Percentiles rank a stretch among this genome's conserved stretches.
phyloP scores from a whole-genome alignment of 2,888 invertebrate species.

The Syritta pipiens region DNA sequence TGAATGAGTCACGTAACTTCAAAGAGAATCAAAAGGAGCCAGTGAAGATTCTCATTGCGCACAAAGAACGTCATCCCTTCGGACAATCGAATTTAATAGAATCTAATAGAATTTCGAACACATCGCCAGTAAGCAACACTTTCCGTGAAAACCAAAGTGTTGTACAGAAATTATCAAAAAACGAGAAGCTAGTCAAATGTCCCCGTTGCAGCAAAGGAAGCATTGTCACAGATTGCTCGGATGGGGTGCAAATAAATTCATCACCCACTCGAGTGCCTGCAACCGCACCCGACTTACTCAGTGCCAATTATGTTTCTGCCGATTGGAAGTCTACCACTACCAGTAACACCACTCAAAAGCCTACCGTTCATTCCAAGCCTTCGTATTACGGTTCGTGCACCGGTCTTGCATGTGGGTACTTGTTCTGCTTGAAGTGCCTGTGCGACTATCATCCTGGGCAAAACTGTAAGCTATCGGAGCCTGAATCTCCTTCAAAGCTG shows the following conservation, averaged over 20 bases:
- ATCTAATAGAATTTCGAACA: background rate
- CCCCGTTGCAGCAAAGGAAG: slow-evolving; percentile 51
- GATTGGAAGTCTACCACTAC: too few relatives aligned
- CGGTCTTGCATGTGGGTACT: slow-evolving; percentile 72
- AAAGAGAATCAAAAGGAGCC: slow-evolving; percentile 45
- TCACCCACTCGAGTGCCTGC: background rate
- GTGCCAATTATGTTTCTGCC: too few relatives aligned
- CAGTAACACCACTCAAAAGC: too few relatives aligned
- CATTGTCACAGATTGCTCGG: slow-evolving; percentile 33
- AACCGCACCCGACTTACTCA: slow-evolving; percentile 7
- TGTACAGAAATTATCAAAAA: slow-evolving; percentile 37
- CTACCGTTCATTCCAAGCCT: too few relatives aligned
- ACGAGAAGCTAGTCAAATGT: slow-evolving; percentile 49
- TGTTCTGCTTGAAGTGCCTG: slow-evolving; percentile 74
- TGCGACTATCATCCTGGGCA: slow-evolving; percentile 74
- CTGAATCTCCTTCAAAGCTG: slow-evolving; percentile 75
- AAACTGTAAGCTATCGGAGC: slow-evolving; percentile 72
- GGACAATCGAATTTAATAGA: slow-evolving; percentile 30
- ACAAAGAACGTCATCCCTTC: slow-evolving; percentile 34
- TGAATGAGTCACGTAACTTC: slow-evolving; percentile 43
- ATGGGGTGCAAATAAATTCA: background rate
- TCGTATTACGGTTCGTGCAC: slow-evolving; percentile 66
- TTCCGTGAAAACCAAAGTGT: slow-evolving; percentile 46
- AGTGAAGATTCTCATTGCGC: background rate
- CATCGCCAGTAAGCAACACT: slow-evolving; percentile 1